Percentiles rank a stretch among this genome's conserved stretches.
These are phyloP conservation scores for Ips nitidus DNA, from an alignment of 1,140 invertebrate species.

Conservation along the genomic window DNA sequence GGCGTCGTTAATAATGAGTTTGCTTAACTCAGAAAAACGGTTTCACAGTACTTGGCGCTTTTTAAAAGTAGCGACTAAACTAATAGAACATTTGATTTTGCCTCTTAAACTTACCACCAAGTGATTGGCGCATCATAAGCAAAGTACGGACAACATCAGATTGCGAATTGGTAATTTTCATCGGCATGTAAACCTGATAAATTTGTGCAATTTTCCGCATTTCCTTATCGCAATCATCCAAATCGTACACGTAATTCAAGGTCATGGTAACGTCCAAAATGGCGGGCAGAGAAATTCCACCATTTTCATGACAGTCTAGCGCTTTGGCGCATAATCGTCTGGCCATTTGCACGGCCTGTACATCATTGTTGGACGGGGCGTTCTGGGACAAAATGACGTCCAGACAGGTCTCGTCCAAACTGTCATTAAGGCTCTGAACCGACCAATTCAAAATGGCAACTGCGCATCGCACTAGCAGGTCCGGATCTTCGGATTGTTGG, in stretches of 20 bases:
- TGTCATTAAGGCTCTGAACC: neutral
- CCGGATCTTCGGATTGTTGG: neutral
- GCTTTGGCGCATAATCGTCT: constrained; percentile 36
- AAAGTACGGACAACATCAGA: neutral
- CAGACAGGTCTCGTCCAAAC: constrained; percentile 22
- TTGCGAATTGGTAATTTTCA: neutral
- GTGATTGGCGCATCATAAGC: neutral
- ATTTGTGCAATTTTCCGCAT: neutral
- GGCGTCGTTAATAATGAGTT: too few species aligned
- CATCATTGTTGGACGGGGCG: constrained; percentile 5
- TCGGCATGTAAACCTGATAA: neutral
- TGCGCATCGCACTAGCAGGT: constrained; percentile 15
- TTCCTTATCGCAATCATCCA: neutral
- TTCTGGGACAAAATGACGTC: constrained; percentile 1
- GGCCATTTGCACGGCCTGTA: constrained; percentile 34
- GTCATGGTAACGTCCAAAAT: constrained; percentile 36
- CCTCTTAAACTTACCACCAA: neutral
- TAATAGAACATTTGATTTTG: too few species aligned
- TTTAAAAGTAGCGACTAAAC: too few species aligned
- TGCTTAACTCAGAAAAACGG: too few species aligned
- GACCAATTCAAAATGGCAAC: constrained; percentile 14
- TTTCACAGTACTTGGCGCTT: too few species aligned
- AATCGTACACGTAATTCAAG: constrained; percentile 21
- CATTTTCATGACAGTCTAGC: constrained; percentile 24
- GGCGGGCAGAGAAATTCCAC: constrained; percentile 17